Conservation (phyloP, 2,888 invertebrate genomes). For the Drosophila recens region DNA sequence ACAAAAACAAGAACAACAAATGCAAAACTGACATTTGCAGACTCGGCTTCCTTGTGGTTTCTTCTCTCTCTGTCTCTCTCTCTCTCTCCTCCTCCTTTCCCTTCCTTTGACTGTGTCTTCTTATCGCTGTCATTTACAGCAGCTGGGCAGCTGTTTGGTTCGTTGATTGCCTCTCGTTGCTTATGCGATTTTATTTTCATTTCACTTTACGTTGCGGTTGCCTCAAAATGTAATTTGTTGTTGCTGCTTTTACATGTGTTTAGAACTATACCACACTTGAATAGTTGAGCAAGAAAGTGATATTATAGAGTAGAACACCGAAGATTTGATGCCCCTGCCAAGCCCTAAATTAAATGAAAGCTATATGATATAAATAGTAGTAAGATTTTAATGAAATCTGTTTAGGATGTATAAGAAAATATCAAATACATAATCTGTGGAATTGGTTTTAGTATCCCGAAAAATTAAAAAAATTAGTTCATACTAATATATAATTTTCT, state of each 20-base stretch:
- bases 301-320: background rate
- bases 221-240: conserved; percentile 60
- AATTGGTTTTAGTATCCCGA: background rate
- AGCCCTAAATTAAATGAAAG: too few relatives aligned
- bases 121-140: conserved; percentile 66
- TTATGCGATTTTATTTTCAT: conserved; percentile 64
- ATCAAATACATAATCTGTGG: background rate
- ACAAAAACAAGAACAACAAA: background rate
- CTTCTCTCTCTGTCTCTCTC: background rate
- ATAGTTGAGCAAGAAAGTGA: background rate
- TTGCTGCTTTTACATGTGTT: conserved; percentile 1
- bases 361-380: background rate
- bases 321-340: background rate
- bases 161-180: conserved; percentile 31
- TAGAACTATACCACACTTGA: conserved; percentile 1
- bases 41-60: conserved; percentile 11
- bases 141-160: conserved; percentile 17
- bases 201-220: conserved; percentile 61
- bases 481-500: too few relatives aligned
- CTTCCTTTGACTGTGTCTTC: conserved; percentile 14
- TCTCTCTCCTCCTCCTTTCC: background rate
- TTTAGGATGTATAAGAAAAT: background rate
- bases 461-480: too few relatives aligned
- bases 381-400: background rate
- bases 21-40: background rate